A percentile compares a stretch with the other conserved stretches of the same genome.
phyloP scores from a whole-genome alignment of 2,113 vertebrate species.

The Salvelinus fontinalis region DNA sequence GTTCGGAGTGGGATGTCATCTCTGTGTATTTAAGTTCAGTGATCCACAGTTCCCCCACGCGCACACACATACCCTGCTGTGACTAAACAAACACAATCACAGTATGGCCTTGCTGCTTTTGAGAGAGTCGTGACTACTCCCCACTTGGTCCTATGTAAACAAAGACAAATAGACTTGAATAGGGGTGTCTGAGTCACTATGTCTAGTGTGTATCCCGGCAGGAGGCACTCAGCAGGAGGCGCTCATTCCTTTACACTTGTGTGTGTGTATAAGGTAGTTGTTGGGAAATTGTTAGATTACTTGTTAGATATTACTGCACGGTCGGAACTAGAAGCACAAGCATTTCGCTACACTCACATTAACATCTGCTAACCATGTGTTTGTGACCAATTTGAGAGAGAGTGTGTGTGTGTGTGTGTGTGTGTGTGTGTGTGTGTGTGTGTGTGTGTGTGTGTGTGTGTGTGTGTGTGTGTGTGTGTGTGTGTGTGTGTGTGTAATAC shows the following conservation, averaged over 20 bases:
- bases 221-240: background rate
- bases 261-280: too few species aligned
- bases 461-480: background rate
- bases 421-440: too few species aligned
- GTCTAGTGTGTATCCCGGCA: background rate
- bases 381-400: too few species aligned
- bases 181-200: conserved; percentile 52
- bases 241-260: too few species aligned
- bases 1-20: conserved; percentile 13
- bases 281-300: too few species aligned
- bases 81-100: conserved; percentile 5
- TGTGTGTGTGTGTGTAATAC: too few species aligned
- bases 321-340: too few species aligned
- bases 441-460: too few species aligned
- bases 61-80: conserved; percentile 12
- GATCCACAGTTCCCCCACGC: conserved; percentile 51
- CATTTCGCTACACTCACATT: too few species aligned
- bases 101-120: background rate
- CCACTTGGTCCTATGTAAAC: conserved; percentile 51
- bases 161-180: conserved; percentile 32
- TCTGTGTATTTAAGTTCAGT: conserved; percentile 56
- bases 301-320: too few species aligned
- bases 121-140: conserved; percentile 6
- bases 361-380: too few species aligned
- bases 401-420: too few species aligned